Conservation (phyloP, 2,113 vertebrate species). For the Megaceryle torquata region DNA sequence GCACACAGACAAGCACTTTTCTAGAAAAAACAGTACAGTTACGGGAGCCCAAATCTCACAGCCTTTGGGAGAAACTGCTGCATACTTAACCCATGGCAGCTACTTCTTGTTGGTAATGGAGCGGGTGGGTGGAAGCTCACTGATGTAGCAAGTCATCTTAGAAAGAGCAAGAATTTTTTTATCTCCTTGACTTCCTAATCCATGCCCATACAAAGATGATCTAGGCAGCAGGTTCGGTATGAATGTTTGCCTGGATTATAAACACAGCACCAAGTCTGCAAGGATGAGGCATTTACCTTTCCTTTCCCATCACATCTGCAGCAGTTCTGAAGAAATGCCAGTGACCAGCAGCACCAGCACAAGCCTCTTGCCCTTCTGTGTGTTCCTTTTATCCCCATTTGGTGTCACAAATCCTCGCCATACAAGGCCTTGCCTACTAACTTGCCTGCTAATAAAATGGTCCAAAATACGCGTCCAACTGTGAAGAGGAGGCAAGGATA, state of each 20-base stretch:
- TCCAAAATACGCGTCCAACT: neutral
- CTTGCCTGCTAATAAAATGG: neutral
- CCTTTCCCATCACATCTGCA: neutral
- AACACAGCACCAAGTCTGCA: neutral
- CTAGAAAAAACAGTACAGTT: neutral
- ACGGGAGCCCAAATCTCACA: neutral
- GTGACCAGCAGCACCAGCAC: neutral
- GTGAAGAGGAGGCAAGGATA: neutral
- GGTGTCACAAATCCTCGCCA: rapidly evolving
- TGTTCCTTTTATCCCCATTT: neutral
- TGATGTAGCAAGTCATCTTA: neutral
- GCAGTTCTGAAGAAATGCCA: neutral
- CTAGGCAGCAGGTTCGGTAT: neutral
- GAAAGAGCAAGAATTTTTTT: neutral
- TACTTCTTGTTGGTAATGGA: neutral
- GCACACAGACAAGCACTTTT: neutral
- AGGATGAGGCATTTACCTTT: neutral
- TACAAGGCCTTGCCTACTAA: neutral
- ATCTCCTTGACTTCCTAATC: neutral
- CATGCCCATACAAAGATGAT: neutral
- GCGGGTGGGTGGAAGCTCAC: neutral
- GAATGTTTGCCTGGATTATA: neutral
- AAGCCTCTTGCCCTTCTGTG: neutral
- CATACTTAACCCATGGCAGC: neutral
- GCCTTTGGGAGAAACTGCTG: neutral